Evolutionary conservation across 2,113 vertebrate species (phyloP), one percentile per base, ranked within the genome.

Genomic region (Natator depressus): DNA sequence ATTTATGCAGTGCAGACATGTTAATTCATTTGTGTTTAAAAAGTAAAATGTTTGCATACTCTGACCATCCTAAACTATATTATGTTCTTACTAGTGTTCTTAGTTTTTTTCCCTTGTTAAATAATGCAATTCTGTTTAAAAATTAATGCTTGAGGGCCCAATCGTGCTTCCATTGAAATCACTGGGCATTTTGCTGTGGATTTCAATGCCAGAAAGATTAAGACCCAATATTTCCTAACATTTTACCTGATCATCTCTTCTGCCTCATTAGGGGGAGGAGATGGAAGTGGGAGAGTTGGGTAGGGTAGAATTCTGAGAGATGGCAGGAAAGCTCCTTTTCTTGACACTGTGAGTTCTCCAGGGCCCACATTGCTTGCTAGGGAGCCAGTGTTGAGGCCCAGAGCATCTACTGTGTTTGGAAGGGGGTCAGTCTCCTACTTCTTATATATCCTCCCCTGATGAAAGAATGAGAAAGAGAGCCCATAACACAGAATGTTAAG

Each of bases 11-110:
- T 94, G 47, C 85, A 88, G 85, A 81, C 82, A 57, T 72, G 46
- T 89, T 87, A 5, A 42, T 84, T 94, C 49, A 13, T 90, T 93
- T 94, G 80, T 35, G 89, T 59, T 87, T 87, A 78, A 92, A 95
- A 65, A 91, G 75, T 72, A 17, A 55, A 65, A 86, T 47, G 51
- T 94, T 65, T 94, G 54, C 35, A 91, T 35, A 27, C 46, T 92
- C 25, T 46, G 78, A 6, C 9, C 87, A 35, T 79, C n/a, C 57
- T 81, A 79, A 50, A 78, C 31, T 84, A n/a, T 24, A 10, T 9
- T 31, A 29, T 5, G 10, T 0, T 0, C 62, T 91, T 38, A 50
- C 38, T 49, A 79, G 12, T 10, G 1, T 84, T 49, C 65, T 5
- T 65, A 31, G 42, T 8, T 10, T 87, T 89, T 86, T 31, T 59